Percentiles rank a stretch among this genome's conserved stretches.
Conservation (phyloP, 2,888 invertebrate species). For the Drosophila sordidula region DNA sequence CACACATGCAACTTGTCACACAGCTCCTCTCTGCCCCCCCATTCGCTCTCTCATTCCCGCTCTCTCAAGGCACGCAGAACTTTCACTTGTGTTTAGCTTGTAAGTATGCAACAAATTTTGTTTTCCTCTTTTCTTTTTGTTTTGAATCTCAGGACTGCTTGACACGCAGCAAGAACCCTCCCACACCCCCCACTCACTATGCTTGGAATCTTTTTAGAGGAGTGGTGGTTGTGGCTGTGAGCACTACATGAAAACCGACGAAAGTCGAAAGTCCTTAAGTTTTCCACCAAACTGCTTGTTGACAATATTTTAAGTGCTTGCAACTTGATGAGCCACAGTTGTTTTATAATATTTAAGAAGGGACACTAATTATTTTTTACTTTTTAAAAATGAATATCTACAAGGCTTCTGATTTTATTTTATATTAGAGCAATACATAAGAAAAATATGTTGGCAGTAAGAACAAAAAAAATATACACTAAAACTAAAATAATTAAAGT, state of each 20-base stretch:
- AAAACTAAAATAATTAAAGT: no score
- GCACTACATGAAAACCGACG: constrained; percentile 24
- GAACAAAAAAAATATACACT: no score
- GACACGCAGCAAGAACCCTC: constrained; percentile 15
- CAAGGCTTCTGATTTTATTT: no score
- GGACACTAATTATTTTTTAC: not conserved
- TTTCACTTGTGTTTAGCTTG: constrained; percentile 64
- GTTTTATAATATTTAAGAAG: not conserved
- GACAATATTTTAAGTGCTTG: constrained; percentile 50
- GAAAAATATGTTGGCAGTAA: no score
- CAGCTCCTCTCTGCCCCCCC: not conserved
- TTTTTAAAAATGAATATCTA: no score
- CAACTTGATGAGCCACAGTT: not conserved
- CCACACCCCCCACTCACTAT: not conserved
- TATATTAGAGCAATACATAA: no score
- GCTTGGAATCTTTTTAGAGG: constrained; percentile 3
- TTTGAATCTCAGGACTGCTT: constrained; percentile 29
- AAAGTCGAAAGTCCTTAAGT: constrained; percentile 59
- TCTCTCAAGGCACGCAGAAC: constrained; percentile 60
- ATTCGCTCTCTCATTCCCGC: not conserved
- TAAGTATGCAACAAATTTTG: constrained; percentile 65
- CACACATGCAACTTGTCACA: constrained; percentile 13
- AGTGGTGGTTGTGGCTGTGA: constrained; percentile 17
- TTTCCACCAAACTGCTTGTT: constrained; percentile 37
- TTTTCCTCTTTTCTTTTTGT: constrained; percentile 24